Percentiles rank a stretch among this genome's conserved stretches.
Evolutionary conservation across 2,888 invertebrate genomes (phyloP).

Genomic region (Choreutis nemorana): DNA sequence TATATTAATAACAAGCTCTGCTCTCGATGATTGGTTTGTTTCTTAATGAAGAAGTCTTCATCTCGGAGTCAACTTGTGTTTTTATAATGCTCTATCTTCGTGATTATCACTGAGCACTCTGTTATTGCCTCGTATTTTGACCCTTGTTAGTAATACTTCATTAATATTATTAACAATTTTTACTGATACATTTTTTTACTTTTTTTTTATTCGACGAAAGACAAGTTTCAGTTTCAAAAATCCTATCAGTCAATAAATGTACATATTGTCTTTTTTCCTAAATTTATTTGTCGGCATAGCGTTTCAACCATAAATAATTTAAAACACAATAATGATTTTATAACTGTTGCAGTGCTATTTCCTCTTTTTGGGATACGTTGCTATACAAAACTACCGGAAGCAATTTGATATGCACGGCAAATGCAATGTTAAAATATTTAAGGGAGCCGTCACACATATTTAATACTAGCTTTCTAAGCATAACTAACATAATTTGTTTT

Average conservation of each 20-base stretch:
- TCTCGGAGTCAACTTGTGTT: too few species aligned
- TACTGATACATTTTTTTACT: constrained; percentile 28
- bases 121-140: constrained; percentile 23
- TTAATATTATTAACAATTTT: constrained; percentile 9
- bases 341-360: constrained; percentile 31
- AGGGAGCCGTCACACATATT: too few species aligned
- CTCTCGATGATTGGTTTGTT: constrained; percentile 47
- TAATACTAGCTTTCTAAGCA: too few species aligned
- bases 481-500: too few species aligned
- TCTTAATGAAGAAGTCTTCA: constrained; percentile 55
- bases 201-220: constrained; percentile 3
- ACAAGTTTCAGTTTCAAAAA: too few species aligned
- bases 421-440: too few species aligned
- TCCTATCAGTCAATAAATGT: too few species aligned
- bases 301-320: constrained; percentile 41
- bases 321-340: constrained; percentile 32
- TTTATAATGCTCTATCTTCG: too few species aligned
- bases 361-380: constrained; percentile 21
- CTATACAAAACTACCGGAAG: constrained; percentile 32
- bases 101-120: too few species aligned
- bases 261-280: too few species aligned
- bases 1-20: constrained; percentile 58
- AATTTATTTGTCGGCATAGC: too few species aligned
- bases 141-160: too few species aligned
- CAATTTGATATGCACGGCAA: constrained; percentile 28